Evolutionary conservation across 2,113 vertebrate species (phyloP).

Genomic region (Carassius auratus): DNA sequence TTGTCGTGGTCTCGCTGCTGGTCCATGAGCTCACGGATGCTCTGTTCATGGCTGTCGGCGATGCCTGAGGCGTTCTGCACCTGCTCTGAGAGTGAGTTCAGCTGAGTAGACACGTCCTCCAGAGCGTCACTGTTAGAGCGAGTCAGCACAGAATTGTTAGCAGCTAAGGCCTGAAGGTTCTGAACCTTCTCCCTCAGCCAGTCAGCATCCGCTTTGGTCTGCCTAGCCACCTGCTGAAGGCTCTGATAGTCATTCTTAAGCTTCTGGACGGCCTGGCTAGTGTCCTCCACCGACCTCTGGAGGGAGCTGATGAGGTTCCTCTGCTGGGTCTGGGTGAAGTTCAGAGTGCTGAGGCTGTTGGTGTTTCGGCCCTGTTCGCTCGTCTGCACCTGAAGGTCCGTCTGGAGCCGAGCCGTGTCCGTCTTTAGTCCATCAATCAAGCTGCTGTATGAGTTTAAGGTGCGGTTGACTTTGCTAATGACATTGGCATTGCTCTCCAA

Average conservation of each 20-base stretch:
- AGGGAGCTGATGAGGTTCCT: constrained; percentile 82
- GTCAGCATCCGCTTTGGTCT: constrained; percentile 84
- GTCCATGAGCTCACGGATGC: constrained; percentile 89
- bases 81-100: constrained; percentile 84
- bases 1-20: constrained; percentile 88
- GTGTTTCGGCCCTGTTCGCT: constrained; percentile 81
- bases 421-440: constrained; percentile 87
- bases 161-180: constrained; percentile 85
- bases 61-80: constrained; percentile 87
- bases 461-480: constrained; percentile 88
- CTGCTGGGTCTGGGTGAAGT: constrained; percentile 91
- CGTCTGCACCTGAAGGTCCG: constrained; percentile 85
- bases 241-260: constrained; percentile 94
- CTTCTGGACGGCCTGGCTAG: constrained; percentile 87
- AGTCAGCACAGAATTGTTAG: constrained; percentile 88
- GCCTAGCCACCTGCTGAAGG: constrained; percentile 88
- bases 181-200: constrained; percentile 95
- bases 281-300: constrained; percentile 90
- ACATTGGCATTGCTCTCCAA: constrained; percentile 88
- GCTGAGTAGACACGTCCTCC: constrained; percentile 88
- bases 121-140: constrained; percentile 90
- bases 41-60: constrained; percentile 86
- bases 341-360: constrained; percentile 86
- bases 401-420: constrained; percentile 86
- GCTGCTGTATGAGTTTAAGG: constrained; percentile 83